Evolutionary conservation across 2,113 vertebrate species (phyloP).

Genomic region (Struthidea cinerea): DNA sequence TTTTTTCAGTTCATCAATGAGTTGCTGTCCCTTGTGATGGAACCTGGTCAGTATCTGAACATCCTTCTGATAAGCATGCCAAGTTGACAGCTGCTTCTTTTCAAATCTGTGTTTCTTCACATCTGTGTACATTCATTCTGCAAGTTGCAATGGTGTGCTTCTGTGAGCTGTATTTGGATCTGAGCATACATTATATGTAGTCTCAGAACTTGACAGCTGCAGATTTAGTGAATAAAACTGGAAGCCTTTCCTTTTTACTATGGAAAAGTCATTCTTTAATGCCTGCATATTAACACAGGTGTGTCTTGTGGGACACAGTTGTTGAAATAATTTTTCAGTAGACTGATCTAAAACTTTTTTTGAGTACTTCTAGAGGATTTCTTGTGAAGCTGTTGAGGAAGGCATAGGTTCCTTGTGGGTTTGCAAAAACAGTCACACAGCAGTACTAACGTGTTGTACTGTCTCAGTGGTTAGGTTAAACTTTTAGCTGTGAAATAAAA

Average conservation of each 20-base stretch:
- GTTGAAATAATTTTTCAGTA: neutral
- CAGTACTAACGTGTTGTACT: neutral
- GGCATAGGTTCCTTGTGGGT: neutral
- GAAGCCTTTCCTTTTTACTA: neutral
- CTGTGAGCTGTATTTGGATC: neutral
- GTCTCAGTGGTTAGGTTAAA: neutral
- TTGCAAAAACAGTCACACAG: neutral
- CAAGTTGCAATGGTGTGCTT: neutral
- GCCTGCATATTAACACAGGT: neutral
- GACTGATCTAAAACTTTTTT: neutral
- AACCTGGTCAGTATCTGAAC: neutral
- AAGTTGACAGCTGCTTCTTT: neutral
- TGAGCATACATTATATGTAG: neutral
- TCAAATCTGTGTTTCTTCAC: neutral
- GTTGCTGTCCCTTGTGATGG: neutral
- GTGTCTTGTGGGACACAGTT: neutral
- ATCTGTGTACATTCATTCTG: neutral
- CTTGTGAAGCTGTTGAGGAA: neutral
- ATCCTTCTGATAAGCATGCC: neutral
- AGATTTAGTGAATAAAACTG: neutral
- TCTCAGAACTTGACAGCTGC: neutral
- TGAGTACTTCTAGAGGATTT: neutral
- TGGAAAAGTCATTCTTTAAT: neutral
- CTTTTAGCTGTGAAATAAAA: constrained; percentile 15
- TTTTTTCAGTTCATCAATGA: neutral